Conservation (phyloP, 2,888 invertebrate species). For the Cosmorhoe ocellata region DNA sequence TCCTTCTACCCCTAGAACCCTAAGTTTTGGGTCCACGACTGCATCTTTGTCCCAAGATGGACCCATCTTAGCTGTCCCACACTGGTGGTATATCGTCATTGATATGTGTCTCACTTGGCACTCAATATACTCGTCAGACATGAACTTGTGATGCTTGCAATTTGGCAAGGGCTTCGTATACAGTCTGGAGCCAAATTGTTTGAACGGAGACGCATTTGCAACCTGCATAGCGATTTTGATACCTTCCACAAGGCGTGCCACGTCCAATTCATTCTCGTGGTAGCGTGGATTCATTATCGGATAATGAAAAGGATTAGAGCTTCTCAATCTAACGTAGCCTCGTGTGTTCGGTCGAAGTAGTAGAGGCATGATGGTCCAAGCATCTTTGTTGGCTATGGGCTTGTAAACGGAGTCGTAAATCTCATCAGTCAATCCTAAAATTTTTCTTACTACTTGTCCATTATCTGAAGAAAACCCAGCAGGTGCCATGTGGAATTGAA, state of each 20-base stretch:
- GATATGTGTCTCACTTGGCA: conserved; percentile 93
- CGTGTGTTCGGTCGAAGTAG: conserved; percentile 90
- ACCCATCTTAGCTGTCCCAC: conserved; percentile 95
- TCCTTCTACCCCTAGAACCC: conserved; percentile 89
- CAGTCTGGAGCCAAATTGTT: conserved; percentile 89
- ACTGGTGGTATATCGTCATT: conserved; percentile 95
- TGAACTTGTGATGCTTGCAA: conserved; percentile 87
- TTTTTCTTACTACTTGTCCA: conserved; percentile 88
- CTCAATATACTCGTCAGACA: conserved; percentile 92
- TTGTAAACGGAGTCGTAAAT: conserved; percentile 90
- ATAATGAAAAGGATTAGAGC: conserved; percentile 92
- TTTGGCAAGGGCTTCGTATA: conserved; percentile 90
- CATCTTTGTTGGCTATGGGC: conserved; percentile 89
- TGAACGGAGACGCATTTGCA: conserved; percentile 89
- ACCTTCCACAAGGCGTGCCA: conserved; percentile 91
- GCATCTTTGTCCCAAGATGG: conserved; percentile 89
- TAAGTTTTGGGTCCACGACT: conserved; percentile 90
- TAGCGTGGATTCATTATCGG: conserved; percentile 97
- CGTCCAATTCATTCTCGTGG: conserved; percentile 90
- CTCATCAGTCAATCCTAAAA: conserved; percentile 90
- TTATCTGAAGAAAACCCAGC: conserved; percentile 92
- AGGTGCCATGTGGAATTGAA: conserved; percentile 96
- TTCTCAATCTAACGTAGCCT: conserved; percentile 88
- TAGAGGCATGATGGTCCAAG: conserved; percentile 94
- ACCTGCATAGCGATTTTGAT: conserved; percentile 88